Base-by-base conservation (phyloP, 2,113 vertebrate genomes). In the Equus quagga region DNA sequence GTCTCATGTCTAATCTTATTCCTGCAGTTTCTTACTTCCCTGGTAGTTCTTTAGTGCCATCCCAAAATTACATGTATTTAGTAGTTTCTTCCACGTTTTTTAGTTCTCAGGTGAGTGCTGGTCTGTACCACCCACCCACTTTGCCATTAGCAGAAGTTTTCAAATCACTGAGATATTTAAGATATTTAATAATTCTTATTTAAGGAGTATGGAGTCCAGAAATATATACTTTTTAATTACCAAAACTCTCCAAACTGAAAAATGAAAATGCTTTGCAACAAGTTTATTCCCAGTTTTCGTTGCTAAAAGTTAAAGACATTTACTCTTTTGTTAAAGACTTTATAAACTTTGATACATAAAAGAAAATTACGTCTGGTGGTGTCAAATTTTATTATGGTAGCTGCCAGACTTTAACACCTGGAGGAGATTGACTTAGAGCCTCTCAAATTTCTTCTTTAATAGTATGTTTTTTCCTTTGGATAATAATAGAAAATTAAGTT, bases 11-110 rank as follows among this genome's bases (percentile, higher is more conserved):
- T 78, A 46, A 62, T 62, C 28, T 44, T 81, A 64, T 46, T 79
- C 44, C n/a, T 75, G 31, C 3, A 49, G 1, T 88, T 70, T 89
- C 44, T 76, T 31, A 93, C 51, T 87, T 24, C 23, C 33, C 44
- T 73, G 9, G 21, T 90, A 76, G 41, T 70, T 69, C 28, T 94
- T 26, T 17, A 36, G 3, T 73, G 36, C 56, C 31, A n/a, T 80
- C 33, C 73, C 28, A 89, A 91, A 94, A 36, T 49, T 91, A 87
- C 93, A 72, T 23, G 5, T 79, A 64, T 90, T 89, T 87, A 85
- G 28, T 81, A 70, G 82, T 86, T 95, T 82, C 31, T 76, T 72
- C 2, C 7, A n/a, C n/a, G 1, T n/a, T n/a, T 91, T 93, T 83
- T 70, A 92, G 49, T 97, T 87, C 62, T 83, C 46, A 78, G 58